Conservation (phyloP, 1,140 invertebrate species). For the Leptoteleia sp. region DNA sequence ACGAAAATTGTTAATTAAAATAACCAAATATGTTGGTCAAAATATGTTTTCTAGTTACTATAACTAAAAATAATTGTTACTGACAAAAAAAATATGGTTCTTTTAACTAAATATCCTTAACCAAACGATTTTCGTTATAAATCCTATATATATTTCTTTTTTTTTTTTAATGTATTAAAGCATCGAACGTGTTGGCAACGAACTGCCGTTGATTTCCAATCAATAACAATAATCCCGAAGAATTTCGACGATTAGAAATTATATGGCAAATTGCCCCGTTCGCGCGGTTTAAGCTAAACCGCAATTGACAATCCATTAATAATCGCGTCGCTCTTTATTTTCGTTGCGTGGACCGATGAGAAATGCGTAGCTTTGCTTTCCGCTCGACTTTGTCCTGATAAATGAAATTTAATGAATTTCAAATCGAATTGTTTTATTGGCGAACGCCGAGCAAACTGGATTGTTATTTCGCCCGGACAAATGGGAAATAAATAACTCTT, state of each 20-base stretch:
- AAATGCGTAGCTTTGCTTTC: conserved; percentile 4
- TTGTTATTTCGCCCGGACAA: conserved; percentile 13
- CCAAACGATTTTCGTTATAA: too few relatives aligned
- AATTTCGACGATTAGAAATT: neutral
- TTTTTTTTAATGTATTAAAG: too few relatives aligned
- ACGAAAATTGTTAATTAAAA: too few relatives aligned
- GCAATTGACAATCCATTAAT: too few relatives aligned
- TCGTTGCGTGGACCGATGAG: neutral
- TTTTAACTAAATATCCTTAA: too few relatives aligned
- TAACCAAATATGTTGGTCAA: too few relatives aligned
- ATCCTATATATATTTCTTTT: too few relatives aligned
- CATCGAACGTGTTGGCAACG: neutral
- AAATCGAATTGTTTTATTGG: conserved; percentile 18
- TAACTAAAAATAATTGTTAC: too few relatives aligned
- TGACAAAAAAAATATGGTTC: too few relatives aligned
- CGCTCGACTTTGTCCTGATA: conserved; percentile 14
- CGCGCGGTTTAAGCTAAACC: too few relatives aligned
- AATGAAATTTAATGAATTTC: conserved; percentile 40
- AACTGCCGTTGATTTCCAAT: conserved; percentile 10
- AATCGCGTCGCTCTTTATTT: conserved; percentile 19
- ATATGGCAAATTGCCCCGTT: neutral
- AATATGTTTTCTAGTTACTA: too few relatives aligned
- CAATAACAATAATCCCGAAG: conserved; percentile 7
- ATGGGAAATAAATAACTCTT: conserved; percentile 14
- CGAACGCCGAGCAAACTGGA: neutral